Evolutionary conservation across 1,140 invertebrate species (phyloP).

Genomic region (Stegodyphus mimosarum): DNA sequence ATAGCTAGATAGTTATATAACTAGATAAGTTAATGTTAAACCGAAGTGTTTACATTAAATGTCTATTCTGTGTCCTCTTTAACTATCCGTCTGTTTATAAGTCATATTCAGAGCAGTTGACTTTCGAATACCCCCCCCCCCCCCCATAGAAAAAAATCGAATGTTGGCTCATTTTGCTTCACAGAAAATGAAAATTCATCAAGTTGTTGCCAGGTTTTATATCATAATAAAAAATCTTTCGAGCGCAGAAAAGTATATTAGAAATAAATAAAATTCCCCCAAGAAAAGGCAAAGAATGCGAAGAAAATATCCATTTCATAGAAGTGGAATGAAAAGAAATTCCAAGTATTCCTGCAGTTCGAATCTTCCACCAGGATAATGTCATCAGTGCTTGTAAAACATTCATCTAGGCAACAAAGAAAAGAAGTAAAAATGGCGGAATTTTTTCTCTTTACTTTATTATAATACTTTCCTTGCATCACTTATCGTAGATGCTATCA

Average conservation of each 20-base stretch:
- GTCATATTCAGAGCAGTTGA: too few species aligned
- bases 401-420: slow-evolving; percentile 51
- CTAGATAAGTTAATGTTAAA: too few species aligned
- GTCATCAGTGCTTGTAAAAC: slow-evolving; percentile 51
- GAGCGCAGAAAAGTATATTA: slow-evolving; percentile 17
- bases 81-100: too few species aligned
- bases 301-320: slow-evolving; percentile 18
- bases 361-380: slow-evolving; percentile 44
- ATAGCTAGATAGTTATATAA: too few species aligned
- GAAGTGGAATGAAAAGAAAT: neutral
- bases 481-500: slow-evolving; percentile 50
- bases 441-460: slow-evolving; percentile 38
- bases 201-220: neutral
- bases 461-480: slow-evolving; percentile 48
- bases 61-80: too few species aligned
- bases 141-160: too few species aligned
- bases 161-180: too few species aligned
- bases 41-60: too few species aligned
- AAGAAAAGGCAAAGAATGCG: slow-evolving; percentile 18
- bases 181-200: neutral
- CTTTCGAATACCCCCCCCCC: too few species aligned
- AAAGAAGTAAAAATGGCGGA: slow-evolving; percentile 37
- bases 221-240: neutral
- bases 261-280: slow-evolving; percentile 8
- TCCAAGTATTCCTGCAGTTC: slow-evolving; percentile 32